Base-by-base conservation (phyloP, 2,113 vertebrate genomes). In the Nanorana parkeri region DNA sequence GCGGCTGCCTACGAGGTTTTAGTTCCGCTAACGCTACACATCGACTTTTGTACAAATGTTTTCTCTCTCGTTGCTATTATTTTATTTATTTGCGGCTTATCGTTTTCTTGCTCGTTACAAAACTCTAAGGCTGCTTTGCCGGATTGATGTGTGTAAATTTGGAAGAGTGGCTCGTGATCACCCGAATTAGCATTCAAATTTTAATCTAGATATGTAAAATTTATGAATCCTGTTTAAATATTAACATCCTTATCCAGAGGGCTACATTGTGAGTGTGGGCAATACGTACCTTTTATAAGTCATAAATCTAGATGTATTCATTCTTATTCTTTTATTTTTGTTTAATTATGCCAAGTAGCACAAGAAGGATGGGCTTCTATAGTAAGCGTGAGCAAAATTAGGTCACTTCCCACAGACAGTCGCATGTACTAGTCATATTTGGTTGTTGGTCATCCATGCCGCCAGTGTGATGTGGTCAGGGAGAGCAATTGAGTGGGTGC, bases 161-260 rank as follows among this genome's bases (percentile, higher is more conserved):
- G 13, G 54, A 74, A 21, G 55, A 36, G n/a, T 60, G 54, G 26
- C 19, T 32, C 55, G 15, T 36, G 71, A 60, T 74, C 24, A 58
- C 54, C 24, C 11, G 56, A 74, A 74, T 74, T 74, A 60, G 55
- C 71, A 74, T 74, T 74, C 71, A 74, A 60, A 74, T 74, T 74
- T 74, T 74, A 74, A 74, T 60, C 71, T 60, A 74, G 28, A 28
- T 74, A 60, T 74, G 32, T 60, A 74, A 74, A 74, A 74, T 74
- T 74, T 74, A 74, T 74, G 54, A 74, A 74, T 36, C 71, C 56
- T 74, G 41, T 58, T 74, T 74, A 74, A 74, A 74, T 74, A 74
- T 74, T 74, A 74, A 74, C 71, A 74, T 58, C 28, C 56, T n/a
- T 60, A 58, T 74, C 55, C 71, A 36, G 26, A 10, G 71, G 54